A percentile compares a stretch with the other conserved stretches of the same genome.
Evolutionary conservation across 2,113 vertebrate genomes (phyloP).

Genomic region (Pao palembangensis): DNA sequence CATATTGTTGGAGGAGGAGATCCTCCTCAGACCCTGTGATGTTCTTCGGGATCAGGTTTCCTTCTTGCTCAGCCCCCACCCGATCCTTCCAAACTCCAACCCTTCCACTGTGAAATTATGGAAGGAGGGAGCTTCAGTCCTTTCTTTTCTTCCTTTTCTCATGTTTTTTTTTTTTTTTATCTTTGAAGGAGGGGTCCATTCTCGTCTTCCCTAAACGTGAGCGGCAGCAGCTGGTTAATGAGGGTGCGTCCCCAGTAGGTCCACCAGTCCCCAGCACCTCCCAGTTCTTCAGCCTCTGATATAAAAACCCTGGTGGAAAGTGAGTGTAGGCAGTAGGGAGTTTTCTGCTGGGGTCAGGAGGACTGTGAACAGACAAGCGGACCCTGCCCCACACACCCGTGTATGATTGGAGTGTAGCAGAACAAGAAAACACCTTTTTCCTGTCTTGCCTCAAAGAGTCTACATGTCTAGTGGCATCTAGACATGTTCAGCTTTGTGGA

Average conservation of each 20-base stretch:
- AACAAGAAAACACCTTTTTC: slow-evolving; percentile 73
- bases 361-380: slow-evolving; percentile 70
- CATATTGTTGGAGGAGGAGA: slow-evolving; percentile 40
- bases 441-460: slow-evolving; percentile 95
- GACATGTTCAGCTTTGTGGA: slow-evolving; percentile 99
- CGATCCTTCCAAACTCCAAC: slow-evolving; percentile 49
- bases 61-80: slow-evolving; percentile 17
- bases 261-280: slow-evolving; percentile 73
- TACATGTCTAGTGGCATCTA: slow-evolving; percentile 93
- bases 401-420: slow-evolving; percentile 96
- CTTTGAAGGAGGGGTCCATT: slow-evolving; percentile 67
- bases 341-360: slow-evolving; percentile 96
- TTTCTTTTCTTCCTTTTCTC: slow-evolving; percentile 26
- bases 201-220: slow-evolving; percentile 76
- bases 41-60: slow-evolving; percentile 62
- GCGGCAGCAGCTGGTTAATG: slow-evolving; percentile 57
- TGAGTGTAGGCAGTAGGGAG: slow-evolving; percentile 92
- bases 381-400: slow-evolving; percentile 81
- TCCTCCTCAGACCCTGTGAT: slow-evolving; percentile 46
- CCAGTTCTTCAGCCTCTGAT: slow-evolving; percentile 72
- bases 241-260: slow-evolving; percentile 66
- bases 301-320: slow-evolving; percentile 83
- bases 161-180: slow-evolving; percentile 23
- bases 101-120: slow-evolving; percentile 71
- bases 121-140: slow-evolving; percentile 78